Evolutionary conservation across 2,888 invertebrate genomes (phyloP).

Genomic region (Stenoptilia bipunctidactyla): DNA sequence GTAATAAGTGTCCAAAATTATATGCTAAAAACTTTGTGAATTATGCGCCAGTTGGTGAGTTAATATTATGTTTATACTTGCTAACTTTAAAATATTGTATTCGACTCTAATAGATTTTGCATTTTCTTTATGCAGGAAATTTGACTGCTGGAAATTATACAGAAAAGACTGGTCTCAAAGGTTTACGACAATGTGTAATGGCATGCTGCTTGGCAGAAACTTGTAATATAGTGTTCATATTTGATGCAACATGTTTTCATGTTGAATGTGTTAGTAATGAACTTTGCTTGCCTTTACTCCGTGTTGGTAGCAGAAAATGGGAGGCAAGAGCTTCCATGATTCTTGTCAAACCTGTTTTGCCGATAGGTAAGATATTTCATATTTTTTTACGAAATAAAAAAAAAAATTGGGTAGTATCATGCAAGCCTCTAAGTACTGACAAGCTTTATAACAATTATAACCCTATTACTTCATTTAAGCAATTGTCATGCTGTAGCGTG

Average conservation of each 20-base stretch:
- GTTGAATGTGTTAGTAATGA: conserved; percentile 80
- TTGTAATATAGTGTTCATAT: conserved; percentile 86
- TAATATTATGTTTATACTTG: too few species aligned
- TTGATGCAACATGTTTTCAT: conserved; percentile 82
- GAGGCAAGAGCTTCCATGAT: conserved; percentile 80
- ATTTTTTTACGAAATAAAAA: not conserved
- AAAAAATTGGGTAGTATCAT: too few species aligned
- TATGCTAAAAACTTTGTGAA: conserved; percentile 68
- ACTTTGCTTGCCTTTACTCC: conserved; percentile 76
- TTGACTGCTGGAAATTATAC: conserved; percentile 73
- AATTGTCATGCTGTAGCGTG: too few species aligned
- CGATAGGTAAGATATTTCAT: conserved; percentile 46
- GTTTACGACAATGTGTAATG: conserved; percentile 75
- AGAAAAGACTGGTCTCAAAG: conserved; percentile 59
- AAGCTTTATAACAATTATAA: too few species aligned
- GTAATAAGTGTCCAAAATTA: conserved; percentile 64
- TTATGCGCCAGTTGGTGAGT: conserved; percentile 69
- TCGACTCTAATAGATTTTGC: too few species aligned
- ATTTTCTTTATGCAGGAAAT: conserved; percentile 39
- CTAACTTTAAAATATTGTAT: too few species aligned
- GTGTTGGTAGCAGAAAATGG: conserved; percentile 59
- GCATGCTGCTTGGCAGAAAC: conserved; percentile 75
- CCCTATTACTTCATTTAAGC: too few species aligned
- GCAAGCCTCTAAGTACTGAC: too few species aligned
- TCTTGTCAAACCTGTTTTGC: conserved; percentile 77